Evolutionary conservation across 1,140 invertebrate species (phyloP).

Genomic region (Diabrotica undecimpunctata): DNA sequence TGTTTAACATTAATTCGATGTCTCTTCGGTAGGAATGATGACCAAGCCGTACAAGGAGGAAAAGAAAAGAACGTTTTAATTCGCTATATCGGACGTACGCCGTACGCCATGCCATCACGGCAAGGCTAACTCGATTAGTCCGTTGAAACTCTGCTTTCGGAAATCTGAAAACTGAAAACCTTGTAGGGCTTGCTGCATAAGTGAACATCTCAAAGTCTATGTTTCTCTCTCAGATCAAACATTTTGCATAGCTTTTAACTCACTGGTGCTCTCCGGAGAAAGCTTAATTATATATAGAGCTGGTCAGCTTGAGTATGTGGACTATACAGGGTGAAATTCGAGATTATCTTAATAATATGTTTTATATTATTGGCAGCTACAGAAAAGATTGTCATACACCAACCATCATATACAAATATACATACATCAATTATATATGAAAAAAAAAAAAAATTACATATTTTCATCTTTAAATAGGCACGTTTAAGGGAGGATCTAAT

Average conservation of each 20-base stretch:
- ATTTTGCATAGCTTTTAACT: slow-evolving; percentile 13
- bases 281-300: slow-evolving; percentile 12
- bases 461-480: no score
- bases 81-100: slow-evolving; percentile 4
- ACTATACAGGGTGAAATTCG: not conserved
- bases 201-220: slow-evolving; percentile 14
- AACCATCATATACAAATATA: no score
- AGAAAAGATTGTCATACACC: no score
- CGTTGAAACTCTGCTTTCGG: slow-evolving; percentile 9
- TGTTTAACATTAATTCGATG: no score
- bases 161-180: slow-evolving; percentile 9
- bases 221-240: slow-evolving; percentile 12
- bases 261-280: slow-evolving; percentile 4
- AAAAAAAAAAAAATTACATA: no score
- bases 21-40: not conserved
- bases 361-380: no score
- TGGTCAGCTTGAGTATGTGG: not conserved
- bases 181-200: slow-evolving; percentile 14
- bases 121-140: slow-evolving; percentile 15
- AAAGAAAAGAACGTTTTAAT: slow-evolving; percentile 10
- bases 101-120: not conserved
- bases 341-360: not conserved
- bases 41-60: not conserved
- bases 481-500: no score
- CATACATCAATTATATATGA: no score